Base-by-base conservation (phyloP, 2,113 vertebrate genomes). In the Delphinapterus leucas region DNA sequence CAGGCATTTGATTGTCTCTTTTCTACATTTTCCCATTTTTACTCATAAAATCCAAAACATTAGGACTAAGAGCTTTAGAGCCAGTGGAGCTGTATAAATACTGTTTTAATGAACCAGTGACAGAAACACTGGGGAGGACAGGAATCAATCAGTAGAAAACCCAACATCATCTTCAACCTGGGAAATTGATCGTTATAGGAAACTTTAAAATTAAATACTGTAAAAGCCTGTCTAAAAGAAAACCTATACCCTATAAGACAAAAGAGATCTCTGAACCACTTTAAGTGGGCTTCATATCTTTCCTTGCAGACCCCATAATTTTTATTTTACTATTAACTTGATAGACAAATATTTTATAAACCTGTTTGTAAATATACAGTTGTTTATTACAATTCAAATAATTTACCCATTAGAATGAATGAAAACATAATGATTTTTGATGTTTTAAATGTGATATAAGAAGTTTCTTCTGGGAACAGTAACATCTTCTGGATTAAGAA, bases 1-100 rank as follows among this genome's bases (percentile, higher is more conserved):
- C 99, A 99, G 99, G 99, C 99, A 99, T 99, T 99, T 99, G 99
- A 99, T 99, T 99, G 99, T 99, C 99, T 99, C 99, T 99, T 98
- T 92, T 97, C 92, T 97, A 90, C 98, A 99, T 99, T 99, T 99
- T 98, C 98, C 98, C 98, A 83, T 98, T 98, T 98, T 98, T 97
- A 98, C 79, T 98, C 98, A 97, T 98, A 98, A 98, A 99, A 98
- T 98, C 97, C 98, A 98, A 98, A 98, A 98, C 6, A 95, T 98
- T 98, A 98, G 98, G 97, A 98, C 97, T 98, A 98, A 98, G 98
- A 98, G 97, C 97, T 98, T 98, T 98, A 98, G 98, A 99, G 98
- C 98, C 98, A 88, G 97, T 92, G 98, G 98, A 98, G 98, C 98
- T 98, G 95, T 97, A 98, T 98, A 99, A 99, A 99, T 98, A 99